Evolutionary conservation across 2,888 invertebrate species (phyloP).

Genomic region (Phalangium opilio): DNA sequence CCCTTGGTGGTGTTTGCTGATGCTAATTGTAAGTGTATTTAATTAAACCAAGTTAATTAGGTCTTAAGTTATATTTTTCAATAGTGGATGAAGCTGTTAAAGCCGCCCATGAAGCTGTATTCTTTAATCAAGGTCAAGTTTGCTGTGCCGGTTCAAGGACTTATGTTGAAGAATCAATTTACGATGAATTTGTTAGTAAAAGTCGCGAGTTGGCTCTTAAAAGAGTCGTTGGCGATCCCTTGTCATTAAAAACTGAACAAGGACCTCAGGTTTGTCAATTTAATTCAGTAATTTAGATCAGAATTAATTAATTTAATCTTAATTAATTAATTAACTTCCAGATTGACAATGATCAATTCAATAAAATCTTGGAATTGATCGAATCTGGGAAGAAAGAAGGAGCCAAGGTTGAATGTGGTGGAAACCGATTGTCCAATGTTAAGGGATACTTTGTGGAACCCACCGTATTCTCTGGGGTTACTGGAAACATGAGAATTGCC

Average conservation of each 20-base stretch:
- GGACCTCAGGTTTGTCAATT: slow-evolving; percentile 50
- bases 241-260: slow-evolving; percentile 46
- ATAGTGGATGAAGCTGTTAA: slow-evolving; percentile 26
- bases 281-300: too few relatives aligned
- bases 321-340: slow-evolving; percentile 1
- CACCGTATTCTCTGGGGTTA: slow-evolving; percentile 30
- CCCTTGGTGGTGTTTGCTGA: slow-evolving; percentile 69
- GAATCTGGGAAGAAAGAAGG: slow-evolving; percentile 30
- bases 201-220: slow-evolving; percentile 51
- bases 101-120: slow-evolving; percentile 28
- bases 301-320: too few relatives aligned
- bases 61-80: too few relatives aligned
- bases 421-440: slow-evolving; percentile 24
- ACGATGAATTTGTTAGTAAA: slow-evolving; percentile 64
- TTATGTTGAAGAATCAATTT: slow-evolving; percentile 70
- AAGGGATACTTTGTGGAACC: slow-evolving; percentile 31
- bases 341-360: slow-evolving; percentile 30
- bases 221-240: slow-evolving; percentile 67
- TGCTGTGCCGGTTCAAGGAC: slow-evolving; percentile 77
- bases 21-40: slow-evolving; percentile 45
- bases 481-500: slow-evolving; percentile 31
- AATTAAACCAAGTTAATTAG: too few relatives aligned
- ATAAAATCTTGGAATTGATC: slow-evolving; percentile 29
- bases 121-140: slow-evolving; percentile 45
- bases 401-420: slow-evolving; percentile 30